Conservation (phyloP, 1,140 invertebrate species). For the Drosophila varians region DNA sequence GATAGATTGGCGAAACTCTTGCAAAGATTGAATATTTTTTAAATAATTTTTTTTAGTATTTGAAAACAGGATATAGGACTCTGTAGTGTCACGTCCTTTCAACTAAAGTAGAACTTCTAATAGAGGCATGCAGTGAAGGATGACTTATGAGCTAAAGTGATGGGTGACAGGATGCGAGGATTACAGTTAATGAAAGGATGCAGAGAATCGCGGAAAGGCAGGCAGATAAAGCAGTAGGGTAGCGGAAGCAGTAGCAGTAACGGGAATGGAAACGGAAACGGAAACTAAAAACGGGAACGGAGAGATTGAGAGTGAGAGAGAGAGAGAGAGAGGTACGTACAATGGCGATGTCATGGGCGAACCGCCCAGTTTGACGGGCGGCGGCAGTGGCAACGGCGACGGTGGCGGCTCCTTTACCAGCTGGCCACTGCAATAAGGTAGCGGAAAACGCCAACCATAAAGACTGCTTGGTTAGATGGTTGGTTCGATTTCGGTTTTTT, state of each 20-base stretch:
- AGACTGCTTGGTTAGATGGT: conserved; percentile 88
- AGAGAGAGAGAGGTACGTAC: conserved; percentile 85
- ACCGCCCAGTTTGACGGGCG: conserved; percentile 89
- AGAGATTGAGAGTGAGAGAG: conserved; percentile 22
- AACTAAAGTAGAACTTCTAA: neutral
- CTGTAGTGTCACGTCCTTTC: neutral
- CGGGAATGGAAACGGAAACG: conserved; percentile 3
- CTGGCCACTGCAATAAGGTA: conserved; percentile 94
- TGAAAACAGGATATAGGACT: no score
- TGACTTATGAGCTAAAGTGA: conserved; percentile 21
- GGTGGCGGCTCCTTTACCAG: conserved; percentile 89
- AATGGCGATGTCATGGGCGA: conserved; percentile 88
- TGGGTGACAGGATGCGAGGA: conserved; percentile 13
- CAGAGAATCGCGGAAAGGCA: neutral
- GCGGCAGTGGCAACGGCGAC: conserved; percentile 89
- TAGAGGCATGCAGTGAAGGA: conserved; percentile 30
- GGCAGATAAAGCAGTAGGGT: neutral
- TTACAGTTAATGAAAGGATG: neutral
- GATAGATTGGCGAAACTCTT: no score
- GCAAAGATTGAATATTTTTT: no score
- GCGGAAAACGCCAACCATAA: conserved; percentile 96
- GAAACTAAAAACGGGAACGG: conserved; percentile 1
- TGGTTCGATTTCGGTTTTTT: conserved; percentile 29
- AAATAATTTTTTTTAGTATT: no score
- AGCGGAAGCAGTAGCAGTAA: conserved; percentile 7